Conservation (phyloP, 2,113 vertebrate species). For the Cebus imitator region DNA sequence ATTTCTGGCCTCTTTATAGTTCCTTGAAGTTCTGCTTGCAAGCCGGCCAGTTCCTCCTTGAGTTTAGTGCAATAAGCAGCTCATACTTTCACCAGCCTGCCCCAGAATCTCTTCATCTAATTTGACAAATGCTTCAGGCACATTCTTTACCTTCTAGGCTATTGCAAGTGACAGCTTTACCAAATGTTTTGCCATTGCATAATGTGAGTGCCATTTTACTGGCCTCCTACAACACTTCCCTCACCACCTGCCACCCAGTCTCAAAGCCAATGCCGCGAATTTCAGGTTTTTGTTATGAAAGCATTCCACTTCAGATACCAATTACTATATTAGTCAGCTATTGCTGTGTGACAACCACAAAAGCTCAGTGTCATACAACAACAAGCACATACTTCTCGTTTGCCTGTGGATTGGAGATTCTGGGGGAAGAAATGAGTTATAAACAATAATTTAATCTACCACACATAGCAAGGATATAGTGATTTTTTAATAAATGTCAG, state of each 20-base stretch:
- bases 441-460: not conserved
- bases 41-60: not conserved
- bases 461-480: not conserved
- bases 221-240: not conserved
- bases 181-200: not conserved
- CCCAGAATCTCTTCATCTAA: slow-evolving; percentile 11
- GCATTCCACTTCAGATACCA: not conserved
- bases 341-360: not conserved
- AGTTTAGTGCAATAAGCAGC: not conserved
- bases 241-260: not conserved
- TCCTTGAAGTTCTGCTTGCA: slow-evolving; percentile 10
- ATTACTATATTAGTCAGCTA: not conserved
- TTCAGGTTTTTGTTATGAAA: not conserved
- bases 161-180: not conserved
- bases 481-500: not conserved
- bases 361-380: not conserved
- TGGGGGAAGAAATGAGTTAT: not conserved
- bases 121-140: not conserved
- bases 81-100: not conserved
- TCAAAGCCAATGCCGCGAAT: not conserved
- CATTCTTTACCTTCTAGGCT: not conserved
- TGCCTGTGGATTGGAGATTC: not conserved
- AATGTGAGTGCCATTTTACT: not conserved
- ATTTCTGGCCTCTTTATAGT: not conserved
- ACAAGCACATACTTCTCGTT: not conserved